phyloP scores from a whole-genome alignment of 2,113 vertebrate species.

The Pygoscelis antarcticus region DNA sequence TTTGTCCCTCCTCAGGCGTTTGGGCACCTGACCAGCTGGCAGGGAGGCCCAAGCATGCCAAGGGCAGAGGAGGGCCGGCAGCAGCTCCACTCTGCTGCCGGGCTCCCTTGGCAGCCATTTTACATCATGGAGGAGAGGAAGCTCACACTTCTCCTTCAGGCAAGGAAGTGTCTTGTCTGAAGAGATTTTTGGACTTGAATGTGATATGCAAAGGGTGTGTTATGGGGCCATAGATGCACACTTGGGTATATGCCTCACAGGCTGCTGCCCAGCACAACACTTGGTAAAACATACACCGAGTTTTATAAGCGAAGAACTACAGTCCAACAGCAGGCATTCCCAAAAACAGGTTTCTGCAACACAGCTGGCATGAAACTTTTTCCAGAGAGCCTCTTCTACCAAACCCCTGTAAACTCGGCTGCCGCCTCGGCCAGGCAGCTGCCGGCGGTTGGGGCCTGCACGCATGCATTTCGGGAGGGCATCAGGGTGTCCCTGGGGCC shows the following conservation, averaged over 20 bases:
- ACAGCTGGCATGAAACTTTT: neutral
- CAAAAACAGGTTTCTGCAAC: neutral
- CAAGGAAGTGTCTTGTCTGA: neutral
- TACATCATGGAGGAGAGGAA: neutral
- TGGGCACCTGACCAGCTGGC: accelerated
- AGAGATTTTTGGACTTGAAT: accelerated
- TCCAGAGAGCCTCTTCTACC: neutral
- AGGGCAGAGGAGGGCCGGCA: neutral
- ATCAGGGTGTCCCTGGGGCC: accelerated
- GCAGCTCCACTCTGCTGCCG: accelerated
- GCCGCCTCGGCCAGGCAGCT: neutral
- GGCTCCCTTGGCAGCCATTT: neutral
- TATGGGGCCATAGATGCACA: accelerated
- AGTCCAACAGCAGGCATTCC: neutral
- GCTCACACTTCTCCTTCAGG: neutral
- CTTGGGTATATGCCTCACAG: neutral
- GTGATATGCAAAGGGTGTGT: no score
- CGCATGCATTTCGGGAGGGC: accelerated
- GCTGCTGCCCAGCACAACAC: accelerated
- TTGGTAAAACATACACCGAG: neutral
- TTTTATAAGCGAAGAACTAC: neutral
- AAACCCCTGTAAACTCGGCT: neutral
- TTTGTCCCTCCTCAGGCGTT: neutral
- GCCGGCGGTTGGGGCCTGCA: accelerated
- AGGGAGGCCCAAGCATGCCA: accelerated